Base-by-base conservation (phyloP, 2,113 vertebrate genomes). In the Thamnophis sirtalis region DNA sequence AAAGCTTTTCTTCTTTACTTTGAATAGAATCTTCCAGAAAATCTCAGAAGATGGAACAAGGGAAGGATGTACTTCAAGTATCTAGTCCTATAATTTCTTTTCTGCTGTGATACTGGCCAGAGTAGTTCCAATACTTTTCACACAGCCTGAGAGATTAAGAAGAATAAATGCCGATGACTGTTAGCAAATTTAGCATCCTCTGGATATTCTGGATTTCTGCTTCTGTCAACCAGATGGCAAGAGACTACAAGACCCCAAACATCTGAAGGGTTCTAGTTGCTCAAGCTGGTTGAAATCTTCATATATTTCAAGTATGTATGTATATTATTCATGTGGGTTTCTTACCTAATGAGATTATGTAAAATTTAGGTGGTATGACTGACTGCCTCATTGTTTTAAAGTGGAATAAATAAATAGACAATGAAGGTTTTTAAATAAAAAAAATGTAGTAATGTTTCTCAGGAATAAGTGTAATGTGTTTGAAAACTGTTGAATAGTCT, bases 401-500 rank as follows among this genome's bases (percentile, higher is more conserved):
- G 6, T 22, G 53, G 22, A 86, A 54, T 55, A 63, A 89, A 28
- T n/a, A 84, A 84, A 89, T 17, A 86, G 80, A 53, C 43, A 85
- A 63, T 89, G 50, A 21, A 84, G 56, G 55, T 84, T 38, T 33
- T 53, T 0, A 15, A 53, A 43, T 13, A 88, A 15, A 53, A 53
- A 53, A 88, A 33, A 93, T 94, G 95, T 96, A 88, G 1, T 89
- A 96, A 90, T 19, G 22, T 28, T 50, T 96, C 86, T 95, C 84
- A 91, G 87, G 48, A 58, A 2, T 89, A 93, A 87, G 5, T 94
- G 92, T 95, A 95, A 93, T 92, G 86, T 90, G 93, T 96, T 96
- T 96, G 95, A 84, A 87, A 96, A 80, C 94, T 93, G 94, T 93
- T 87, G 63, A 96, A 97, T 94, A 96, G 63, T 96, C 93, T 96